These are phyloP conservation scores for Atractosteus spatula DNA, from an alignment of 2,113 vertebrate species.

Conservation along the genomic window DNA sequence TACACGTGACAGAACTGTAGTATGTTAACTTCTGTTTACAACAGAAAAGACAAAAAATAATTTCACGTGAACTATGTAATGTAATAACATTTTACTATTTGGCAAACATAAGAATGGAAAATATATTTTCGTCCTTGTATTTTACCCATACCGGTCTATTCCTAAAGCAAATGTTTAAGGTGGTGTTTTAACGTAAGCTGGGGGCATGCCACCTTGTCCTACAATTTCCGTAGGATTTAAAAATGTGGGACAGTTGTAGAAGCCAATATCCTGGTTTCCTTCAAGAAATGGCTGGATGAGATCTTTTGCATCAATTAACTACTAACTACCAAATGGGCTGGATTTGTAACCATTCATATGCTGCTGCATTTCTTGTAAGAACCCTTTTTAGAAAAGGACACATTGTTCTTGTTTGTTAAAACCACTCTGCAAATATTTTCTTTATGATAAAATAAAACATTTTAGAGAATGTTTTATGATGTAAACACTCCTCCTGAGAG, in stretches of 20 bases:
- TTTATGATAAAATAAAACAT: too few relatives aligned
- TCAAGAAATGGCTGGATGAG: too few relatives aligned
- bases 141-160: conserved; percentile 4
- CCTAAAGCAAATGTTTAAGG: conserved; percentile 14
- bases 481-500: too few relatives aligned
- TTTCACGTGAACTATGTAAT: neutral
- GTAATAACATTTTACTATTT: neutral
- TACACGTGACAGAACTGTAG: conserved; percentile 42
- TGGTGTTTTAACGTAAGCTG: conserved; percentile 40
- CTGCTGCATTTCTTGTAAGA: too few relatives aligned
- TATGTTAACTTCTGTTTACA: conserved; percentile 19
- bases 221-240: conserved; percentile 33
- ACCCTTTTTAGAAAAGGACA: too few relatives aligned
- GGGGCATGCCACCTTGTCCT: conserved; percentile 57
- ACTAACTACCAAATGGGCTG: too few relatives aligned
- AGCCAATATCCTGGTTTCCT: too few relatives aligned
- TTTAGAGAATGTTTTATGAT: too few relatives aligned
- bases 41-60: conserved; percentile 29
- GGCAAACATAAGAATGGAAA: conserved; percentile 2
- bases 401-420: too few relatives aligned
- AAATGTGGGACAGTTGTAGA: conserved; percentile 14
- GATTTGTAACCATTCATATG: too few relatives aligned
- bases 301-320: too few relatives aligned
- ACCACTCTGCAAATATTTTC: too few relatives aligned
- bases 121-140: neutral